These are phyloP conservation scores for Aricia artaxerxes DNA, from an alignment of 2,888 invertebrate genomes.

Conservation along the genomic window DNA sequence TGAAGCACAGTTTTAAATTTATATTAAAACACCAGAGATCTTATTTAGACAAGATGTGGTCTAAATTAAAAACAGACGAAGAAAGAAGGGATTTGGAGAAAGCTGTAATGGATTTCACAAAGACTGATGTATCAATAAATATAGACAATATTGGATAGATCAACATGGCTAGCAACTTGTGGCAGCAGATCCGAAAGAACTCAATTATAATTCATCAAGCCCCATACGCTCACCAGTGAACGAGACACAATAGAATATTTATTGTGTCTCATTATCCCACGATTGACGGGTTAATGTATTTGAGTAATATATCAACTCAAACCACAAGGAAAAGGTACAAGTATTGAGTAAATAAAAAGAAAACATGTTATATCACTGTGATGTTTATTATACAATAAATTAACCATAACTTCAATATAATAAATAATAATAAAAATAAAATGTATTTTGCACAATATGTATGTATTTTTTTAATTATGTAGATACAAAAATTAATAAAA, in stretches of 20 bases:
- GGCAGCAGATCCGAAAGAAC: background rate
- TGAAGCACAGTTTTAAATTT: conserved; percentile 89
- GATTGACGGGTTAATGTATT: no score
- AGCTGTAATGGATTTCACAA: conserved; percentile 71
- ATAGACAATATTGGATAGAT: conserved; percentile 62
- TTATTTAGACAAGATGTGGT: conserved; percentile 83
- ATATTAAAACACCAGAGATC: conserved; percentile 84
- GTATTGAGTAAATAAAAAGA: conserved; percentile 24
- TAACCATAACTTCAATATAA: background rate
- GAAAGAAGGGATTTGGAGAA: conserved; percentile 80
- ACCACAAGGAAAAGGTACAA: background rate
- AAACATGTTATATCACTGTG: background rate
- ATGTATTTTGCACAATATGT: background rate
- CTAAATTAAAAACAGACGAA: conserved; percentile 80
- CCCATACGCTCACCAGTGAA: no score
- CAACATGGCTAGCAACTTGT: background rate
- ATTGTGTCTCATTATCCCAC: no score
- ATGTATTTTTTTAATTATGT: background rate
- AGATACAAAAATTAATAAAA: no score
- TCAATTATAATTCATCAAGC: no score
- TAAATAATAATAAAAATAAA: background rate
- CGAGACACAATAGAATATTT: no score
- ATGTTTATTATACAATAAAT: background rate
- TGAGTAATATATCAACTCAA: no score
- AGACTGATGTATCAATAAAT: conserved; percentile 70